Evolutionary conservation across 2,888 invertebrate genomes (phyloP), one percentile per base, ranked within the genome.

Genomic region (Thymelicus acteon): DNA sequence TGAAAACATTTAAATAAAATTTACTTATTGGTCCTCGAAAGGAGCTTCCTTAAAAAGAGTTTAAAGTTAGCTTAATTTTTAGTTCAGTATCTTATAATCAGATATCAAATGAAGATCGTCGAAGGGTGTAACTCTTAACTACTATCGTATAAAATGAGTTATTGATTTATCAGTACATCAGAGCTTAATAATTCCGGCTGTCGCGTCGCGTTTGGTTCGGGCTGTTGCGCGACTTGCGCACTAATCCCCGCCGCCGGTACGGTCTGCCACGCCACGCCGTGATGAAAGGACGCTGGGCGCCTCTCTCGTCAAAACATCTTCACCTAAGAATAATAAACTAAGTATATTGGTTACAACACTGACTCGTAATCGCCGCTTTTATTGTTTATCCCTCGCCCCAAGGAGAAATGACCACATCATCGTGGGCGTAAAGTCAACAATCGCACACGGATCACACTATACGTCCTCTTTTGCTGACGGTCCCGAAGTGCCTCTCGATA

Each of bases 401-500:
- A 88, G 89, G 90, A 86, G 87, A 86, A 84, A 86, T 87, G 92
- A 92, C 89, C 92, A 86, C 88, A 83, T 87, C 88, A 83, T 74
- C 87, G 92, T 93, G 92, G 93, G 93, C 82, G 92, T 90, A 85
- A 88, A 92, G 85, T 90, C 90, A 93, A 93, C 92, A 93, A 83
- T 90, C 90, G 89, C 88, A 84, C 89, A 85, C 89, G 83, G 84
- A 90, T 90, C 89, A 85, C 85, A 86, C 88, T 86, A 85, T 85
- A 86, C 87, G 89, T 88, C 91, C 90, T 91, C 91, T 92, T 92
- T 92, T 91, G 93, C 93, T 93, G 92, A 92, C 91, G 91, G 85
- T 93, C 89, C 91, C 87, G 86, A 89, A 88, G 90, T 90, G 91
- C 88, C 92, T 89, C 93, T 93, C 88, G 92, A 93, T 93, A 92